These are phyloP conservation scores for Philereme vetulata DNA, from an alignment of 2,888 invertebrate genomes.

Conservation along the genomic window DNA sequence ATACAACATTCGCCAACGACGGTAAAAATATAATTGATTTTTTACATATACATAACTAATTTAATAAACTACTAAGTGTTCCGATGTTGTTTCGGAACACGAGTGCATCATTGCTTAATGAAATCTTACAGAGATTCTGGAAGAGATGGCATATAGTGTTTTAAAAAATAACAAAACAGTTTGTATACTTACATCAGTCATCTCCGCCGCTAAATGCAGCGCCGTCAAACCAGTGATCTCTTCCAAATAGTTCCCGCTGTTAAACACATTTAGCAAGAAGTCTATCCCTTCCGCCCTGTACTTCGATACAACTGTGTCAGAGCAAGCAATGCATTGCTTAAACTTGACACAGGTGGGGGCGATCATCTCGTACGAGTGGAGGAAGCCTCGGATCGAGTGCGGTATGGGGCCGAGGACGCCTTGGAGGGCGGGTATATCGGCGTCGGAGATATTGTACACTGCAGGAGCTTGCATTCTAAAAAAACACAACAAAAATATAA, in stretches of 20 bases:
- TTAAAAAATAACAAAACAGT: too few species aligned
- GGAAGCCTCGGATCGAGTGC: constrained; percentile 96
- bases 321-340: constrained; percentile 96
- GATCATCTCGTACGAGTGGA: constrained; percentile 92
- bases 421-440: constrained; percentile 64
- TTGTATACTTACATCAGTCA: constrained; percentile 78
- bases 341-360: constrained; percentile 94
- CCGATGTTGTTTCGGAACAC: too few species aligned
- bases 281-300: constrained; percentile 83
- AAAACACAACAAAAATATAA: constrained; percentile 17
- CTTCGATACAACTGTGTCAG: constrained; percentile 74
- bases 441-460: constrained; percentile 76
- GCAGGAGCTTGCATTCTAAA: constrained; percentile 87
- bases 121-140: too few species aligned
- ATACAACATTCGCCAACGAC: too few species aligned
- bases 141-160: too few species aligned
- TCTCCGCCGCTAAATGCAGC: constrained; percentile 84
- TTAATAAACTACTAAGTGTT: too few species aligned
- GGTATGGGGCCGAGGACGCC: constrained; percentile 93
- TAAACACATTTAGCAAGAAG: constrained; percentile 91
- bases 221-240: constrained; percentile 91
- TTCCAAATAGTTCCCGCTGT: constrained; percentile 92
- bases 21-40: too few species aligned
- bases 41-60: too few species aligned
- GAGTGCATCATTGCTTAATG: too few species aligned